A percentile compares a stretch with the other conserved stretches of the same genome.
These are phyloP conservation scores for Panagrolaimus sp. DNA, from an alignment of 1,140 invertebrate genomes.

Conservation along the genomic window DNA sequence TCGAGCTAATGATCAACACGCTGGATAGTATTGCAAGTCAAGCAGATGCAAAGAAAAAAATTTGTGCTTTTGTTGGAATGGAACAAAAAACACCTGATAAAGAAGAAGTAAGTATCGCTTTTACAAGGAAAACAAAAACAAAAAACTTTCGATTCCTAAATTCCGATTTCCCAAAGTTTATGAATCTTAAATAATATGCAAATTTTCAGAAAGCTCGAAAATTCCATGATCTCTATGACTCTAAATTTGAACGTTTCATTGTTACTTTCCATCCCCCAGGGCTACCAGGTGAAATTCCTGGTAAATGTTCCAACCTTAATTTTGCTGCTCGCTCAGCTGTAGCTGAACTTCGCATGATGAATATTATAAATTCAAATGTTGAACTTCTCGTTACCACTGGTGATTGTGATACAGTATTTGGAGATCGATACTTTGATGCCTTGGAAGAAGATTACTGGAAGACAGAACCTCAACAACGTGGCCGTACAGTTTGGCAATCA, in stretches of 20 bases:
- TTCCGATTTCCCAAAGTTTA: not conserved
- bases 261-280: conserved; percentile 39
- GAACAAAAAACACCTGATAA: conserved; percentile 44
- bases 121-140: too few relatives aligned
- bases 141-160: not conserved
- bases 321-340: conserved; percentile 33
- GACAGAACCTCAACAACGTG: conserved; percentile 25
- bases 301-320: conserved; percentile 46
- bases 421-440: conserved; percentile 38
- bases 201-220: conserved; percentile 23
- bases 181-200: not conserved
- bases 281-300: conserved; percentile 33
- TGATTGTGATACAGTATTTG: conserved; percentile 41
- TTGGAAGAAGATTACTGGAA: conserved; percentile 45
- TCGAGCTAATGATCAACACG: conserved; percentile 34
- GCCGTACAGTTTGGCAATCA: conserved; percentile 42
- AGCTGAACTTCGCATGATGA: conserved; percentile 22
- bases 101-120: conserved; percentile 27
- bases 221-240: conserved; percentile 28
- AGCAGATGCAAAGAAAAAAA: conserved; percentile 34
- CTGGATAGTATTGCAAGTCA: conserved; percentile 34
- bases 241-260: conserved; percentile 39
- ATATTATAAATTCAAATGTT: not conserved
- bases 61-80: conserved; percentile 37
- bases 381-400: conserved; percentile 42